A percentile compares a stretch with the other conserved stretches of the same genome.
Evolutionary conservation across 2,797 vertebrate species (phyloP).

Genomic region (Rhinogobio ventralis): DNA sequence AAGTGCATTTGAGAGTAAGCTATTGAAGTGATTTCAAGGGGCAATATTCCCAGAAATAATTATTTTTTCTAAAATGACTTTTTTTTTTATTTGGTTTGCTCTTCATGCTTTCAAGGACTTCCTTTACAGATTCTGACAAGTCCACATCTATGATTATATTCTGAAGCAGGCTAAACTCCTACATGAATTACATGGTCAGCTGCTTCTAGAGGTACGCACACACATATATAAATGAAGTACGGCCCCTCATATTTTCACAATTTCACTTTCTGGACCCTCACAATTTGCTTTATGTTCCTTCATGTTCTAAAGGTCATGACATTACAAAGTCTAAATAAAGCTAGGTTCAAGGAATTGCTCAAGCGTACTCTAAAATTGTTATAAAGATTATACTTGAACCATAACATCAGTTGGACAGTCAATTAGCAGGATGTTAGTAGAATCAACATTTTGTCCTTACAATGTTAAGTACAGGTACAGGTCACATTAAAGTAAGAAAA

Average conservation of each 20-base stretch:
- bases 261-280: too few species aligned
- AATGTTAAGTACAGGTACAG: not conserved
- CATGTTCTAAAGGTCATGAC: not conserved
- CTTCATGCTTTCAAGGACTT: slow-evolving; percentile 5
- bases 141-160: slow-evolving; percentile 32
- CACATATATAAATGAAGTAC: not conserved
- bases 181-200: slow-evolving; percentile 41
- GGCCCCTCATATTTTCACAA: too few species aligned
- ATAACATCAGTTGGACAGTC: not conserved
- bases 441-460: not conserved
- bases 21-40: not conserved
- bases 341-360: not conserved
- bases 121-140: slow-evolving; percentile 3
- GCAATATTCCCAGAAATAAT: not conserved
- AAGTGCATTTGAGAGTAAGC: not conserved
- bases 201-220: not conserved
- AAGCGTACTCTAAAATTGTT: not conserved
- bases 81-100: slow-evolving; percentile 1
- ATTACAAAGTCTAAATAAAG: not conserved
- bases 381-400: not conserved
- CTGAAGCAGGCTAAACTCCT: slow-evolving; percentile 22
- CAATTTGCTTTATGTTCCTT: not conserved
- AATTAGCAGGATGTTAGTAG: not conserved
- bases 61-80: not conserved
- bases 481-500: not conserved